These are phyloP conservation scores for Dicyrtomina minuta DNA, from an alignment of 2,888 invertebrate genomes.

Conservation along the genomic window DNA sequence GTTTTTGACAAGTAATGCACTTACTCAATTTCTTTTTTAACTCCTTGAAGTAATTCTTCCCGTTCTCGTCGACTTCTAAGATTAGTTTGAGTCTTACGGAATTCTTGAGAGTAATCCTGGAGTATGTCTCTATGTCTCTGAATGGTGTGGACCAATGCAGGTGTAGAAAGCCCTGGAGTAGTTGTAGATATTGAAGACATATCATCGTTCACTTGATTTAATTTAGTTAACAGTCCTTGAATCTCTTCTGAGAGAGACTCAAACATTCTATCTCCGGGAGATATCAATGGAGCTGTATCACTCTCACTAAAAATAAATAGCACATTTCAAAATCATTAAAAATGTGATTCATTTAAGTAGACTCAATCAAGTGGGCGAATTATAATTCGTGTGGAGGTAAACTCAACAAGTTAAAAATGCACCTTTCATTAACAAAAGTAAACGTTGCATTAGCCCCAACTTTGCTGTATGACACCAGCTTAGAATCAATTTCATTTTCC, in stretches of 20 bases:
- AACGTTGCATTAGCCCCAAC: slow-evolving; percentile 66
- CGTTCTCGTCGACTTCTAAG: slow-evolving; percentile 68
- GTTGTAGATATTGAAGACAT: slow-evolving; percentile 74
- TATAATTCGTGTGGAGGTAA: too few relatives aligned
- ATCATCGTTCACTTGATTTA: slow-evolving; percentile 75
- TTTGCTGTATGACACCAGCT: slow-evolving; percentile 93
- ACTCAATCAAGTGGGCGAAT: too few relatives aligned
- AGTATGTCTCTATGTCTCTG: slow-evolving; percentile 94
- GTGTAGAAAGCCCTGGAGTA: slow-evolving; percentile 59
- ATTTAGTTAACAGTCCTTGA: slow-evolving; percentile 58
- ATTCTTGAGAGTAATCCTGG: slow-evolving; percentile 81
- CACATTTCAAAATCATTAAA: too few relatives aligned
- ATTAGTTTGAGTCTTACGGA: slow-evolving; percentile 62
- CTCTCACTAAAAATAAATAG: slow-evolving; percentile 58
- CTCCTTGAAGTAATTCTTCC: slow-evolving; percentile 77
- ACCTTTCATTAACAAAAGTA: slow-evolving; percentile 23
- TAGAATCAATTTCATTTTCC: slow-evolving; percentile 95
- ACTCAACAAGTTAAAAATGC: too few relatives aligned
- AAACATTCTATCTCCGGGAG: slow-evolving; percentile 78
- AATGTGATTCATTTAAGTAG: too few relatives aligned
- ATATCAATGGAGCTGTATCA: slow-evolving; percentile 80
- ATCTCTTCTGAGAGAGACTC: slow-evolving; percentile 91
- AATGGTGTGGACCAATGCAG: slow-evolving; percentile 85
- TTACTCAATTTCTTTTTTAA: slow-evolving; percentile 64
- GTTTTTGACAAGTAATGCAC: slow-evolving; percentile 45